These are phyloP conservation scores for Zoanthus gigantus DNA, from an alignment of 92 coral and sea anemone genomes.

Conservation along the genomic window DNA sequence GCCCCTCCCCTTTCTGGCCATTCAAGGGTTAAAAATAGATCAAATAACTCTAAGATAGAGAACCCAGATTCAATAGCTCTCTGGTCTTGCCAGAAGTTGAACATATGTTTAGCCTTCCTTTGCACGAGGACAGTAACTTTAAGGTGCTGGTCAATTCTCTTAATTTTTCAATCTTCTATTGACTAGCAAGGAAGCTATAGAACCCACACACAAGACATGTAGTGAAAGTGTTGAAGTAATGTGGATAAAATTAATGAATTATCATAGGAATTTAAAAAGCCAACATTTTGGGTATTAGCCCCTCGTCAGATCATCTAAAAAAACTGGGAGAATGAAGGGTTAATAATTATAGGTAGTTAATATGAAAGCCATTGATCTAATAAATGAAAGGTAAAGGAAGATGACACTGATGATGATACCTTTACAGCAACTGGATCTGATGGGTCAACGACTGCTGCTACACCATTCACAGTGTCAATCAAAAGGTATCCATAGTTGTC, in stretches of 20 bases:
- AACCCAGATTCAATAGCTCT: background rate
- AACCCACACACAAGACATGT: too few relatives aligned
- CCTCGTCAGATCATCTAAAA: too few relatives aligned
- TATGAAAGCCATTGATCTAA: too few relatives aligned
- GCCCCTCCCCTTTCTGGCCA: background rate
- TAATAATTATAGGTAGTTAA: too few relatives aligned
- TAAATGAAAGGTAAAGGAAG: background rate
- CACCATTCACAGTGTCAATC: constrained; percentile 53
- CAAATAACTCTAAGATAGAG: background rate
- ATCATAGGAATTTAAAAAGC: too few relatives aligned
- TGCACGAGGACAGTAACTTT: background rate
- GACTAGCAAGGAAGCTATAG: too few relatives aligned
- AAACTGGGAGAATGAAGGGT: too few relatives aligned
- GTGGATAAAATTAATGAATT: too few relatives aligned
- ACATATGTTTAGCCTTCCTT: background rate
- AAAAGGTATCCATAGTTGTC: constrained; percentile 74
- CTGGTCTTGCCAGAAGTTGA: background rate
- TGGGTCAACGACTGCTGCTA: constrained; percentile 70
- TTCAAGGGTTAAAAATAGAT: background rate
- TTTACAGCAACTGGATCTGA: constrained; percentile 75
- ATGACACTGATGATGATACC: constrained; percentile 26
- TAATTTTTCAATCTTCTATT: too few relatives aligned
- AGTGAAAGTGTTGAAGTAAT: too few relatives aligned
- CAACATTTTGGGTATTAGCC: too few relatives aligned
- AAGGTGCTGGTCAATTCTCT: too few relatives aligned